Conservation (phyloP, 1,140 invertebrate species). For the Leptinotarsa defecta region DNA sequence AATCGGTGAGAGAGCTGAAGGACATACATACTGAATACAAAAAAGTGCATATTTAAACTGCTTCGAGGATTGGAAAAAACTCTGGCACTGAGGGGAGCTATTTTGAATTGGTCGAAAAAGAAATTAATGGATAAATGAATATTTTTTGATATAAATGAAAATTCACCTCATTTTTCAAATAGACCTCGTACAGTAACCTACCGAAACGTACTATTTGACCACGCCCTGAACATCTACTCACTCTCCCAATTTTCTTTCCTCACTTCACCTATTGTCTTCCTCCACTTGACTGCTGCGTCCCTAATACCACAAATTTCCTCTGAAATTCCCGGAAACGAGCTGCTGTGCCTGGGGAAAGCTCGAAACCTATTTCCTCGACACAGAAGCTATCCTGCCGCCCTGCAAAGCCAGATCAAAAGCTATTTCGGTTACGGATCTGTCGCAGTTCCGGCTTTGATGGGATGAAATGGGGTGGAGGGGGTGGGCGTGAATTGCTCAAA, state of each 20-base stretch:
- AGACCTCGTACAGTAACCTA: too few species aligned
- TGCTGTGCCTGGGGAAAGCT: background rate
- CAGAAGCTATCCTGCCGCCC: background rate
- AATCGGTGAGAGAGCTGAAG: too few species aligned
- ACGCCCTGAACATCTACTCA: background rate
- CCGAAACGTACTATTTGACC: background rate
- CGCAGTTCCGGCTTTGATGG: constrained; percentile 4
- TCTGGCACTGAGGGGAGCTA: too few species aligned
- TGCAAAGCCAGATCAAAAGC: constrained; percentile 1
- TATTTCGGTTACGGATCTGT: constrained; percentile 1
- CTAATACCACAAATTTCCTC: background rate
- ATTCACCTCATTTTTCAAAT: too few species aligned
- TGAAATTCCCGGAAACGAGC: constrained; percentile 5
- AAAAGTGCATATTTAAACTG: too few species aligned
- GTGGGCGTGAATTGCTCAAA: background rate
- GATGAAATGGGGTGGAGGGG: background rate
- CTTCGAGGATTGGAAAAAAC: too few species aligned
- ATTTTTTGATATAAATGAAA: too few species aligned
- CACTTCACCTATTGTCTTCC: background rate
- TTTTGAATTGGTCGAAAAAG: too few species aligned
- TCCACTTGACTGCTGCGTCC: background rate
- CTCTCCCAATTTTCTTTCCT: background rate
- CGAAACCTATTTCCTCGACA: background rate
- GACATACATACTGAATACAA: too few species aligned
- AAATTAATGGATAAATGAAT: too few species aligned